Evolutionary conservation across 2,888 invertebrate genomes (phyloP).

Genomic region (Stenodema calcarata): DNA sequence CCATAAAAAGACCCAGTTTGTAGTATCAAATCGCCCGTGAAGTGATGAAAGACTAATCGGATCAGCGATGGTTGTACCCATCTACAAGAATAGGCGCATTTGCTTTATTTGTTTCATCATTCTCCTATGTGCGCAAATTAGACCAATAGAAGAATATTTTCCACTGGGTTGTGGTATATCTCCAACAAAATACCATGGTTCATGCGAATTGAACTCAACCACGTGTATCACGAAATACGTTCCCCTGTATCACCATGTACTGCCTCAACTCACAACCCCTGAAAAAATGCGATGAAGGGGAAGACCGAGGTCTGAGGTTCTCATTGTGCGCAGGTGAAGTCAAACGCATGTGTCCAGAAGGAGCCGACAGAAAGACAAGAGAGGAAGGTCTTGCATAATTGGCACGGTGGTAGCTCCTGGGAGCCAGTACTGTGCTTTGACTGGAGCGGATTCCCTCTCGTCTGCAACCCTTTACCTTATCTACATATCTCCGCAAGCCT

Average conservation of each 20-base stretch:
- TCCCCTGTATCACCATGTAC: not conserved
- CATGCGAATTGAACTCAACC: too few species aligned
- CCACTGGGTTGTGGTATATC: too few species aligned
- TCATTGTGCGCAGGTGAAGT: conserved; percentile 17
- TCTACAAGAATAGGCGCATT: too few species aligned
- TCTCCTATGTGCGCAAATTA: too few species aligned
- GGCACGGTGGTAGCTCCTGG: not conserved
- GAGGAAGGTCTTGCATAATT: conserved; percentile 30
- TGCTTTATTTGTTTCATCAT: too few species aligned
- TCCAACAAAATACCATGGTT: too few species aligned
- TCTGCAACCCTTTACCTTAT: not conserved
- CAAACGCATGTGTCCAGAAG: conserved; percentile 1
- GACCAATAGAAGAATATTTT: too few species aligned
- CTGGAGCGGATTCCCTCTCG: conserved; percentile 8
- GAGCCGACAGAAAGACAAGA: conserved; percentile 25
- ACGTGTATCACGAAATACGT: too few species aligned
- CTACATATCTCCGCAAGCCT: conserved; percentile 31
- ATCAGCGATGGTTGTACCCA: too few species aligned
- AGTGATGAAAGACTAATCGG: too few species aligned
- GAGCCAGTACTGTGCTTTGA: conserved; percentile 17
- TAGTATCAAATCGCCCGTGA: too few species aligned
- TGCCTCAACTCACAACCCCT: not conserved
- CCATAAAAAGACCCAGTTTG: too few species aligned
- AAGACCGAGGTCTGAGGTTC: not conserved
- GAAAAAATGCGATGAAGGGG: not conserved